Base-by-base conservation (phyloP, 2,888 invertebrate genomes). In the Eudemis profundana region DNA sequence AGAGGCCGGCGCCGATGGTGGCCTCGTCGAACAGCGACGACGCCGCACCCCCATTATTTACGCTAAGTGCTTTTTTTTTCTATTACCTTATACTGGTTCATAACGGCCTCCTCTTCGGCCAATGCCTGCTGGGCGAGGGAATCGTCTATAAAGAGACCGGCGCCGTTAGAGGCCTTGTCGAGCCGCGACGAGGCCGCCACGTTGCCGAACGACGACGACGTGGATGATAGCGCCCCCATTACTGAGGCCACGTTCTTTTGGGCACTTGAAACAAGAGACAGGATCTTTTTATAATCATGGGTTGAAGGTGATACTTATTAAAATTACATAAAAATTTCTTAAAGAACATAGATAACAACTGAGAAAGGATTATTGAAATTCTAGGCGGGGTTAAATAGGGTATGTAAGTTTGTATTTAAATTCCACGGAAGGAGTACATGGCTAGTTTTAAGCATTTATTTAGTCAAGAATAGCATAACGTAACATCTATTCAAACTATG, bases 31-130 rank as follows among this genome's bases (percentile, higher is more conserved):
- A 94, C 60, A 95, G 94, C 33, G 95, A 93, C 62, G 96, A 96
- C 50, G 95, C 95, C 60, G 96, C 96, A 96, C 97, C 79, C 96
- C 95, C 92, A 97, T 97, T 87, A 96, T 97, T 87, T 96, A 96
- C 87, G 96, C 96, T 78, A 97, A n/a, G n/a, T 23, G 23, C 3
- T 23, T 23, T 95, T 93, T 97, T 97, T 93, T 96, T 96, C 92
- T 97, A 96, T 63, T 67, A 97, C 98, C 95, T 98, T 98, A 86
- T 98, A 97, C 88, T 97, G 97, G 88, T 97, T 98, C 94, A 99
- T 96, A 62, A 97, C 97, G 23, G 98, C 98, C 85, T 98, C 98
- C 85, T 99, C 99, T 83, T 99, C 98, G 27, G 98, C 98, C 67
- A 99, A 90, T 40, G 96, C 97, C 85, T 97, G 96, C 77, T 96